phyloP scores from a whole-genome alignment of 1,140 invertebrate species.

The Chrysopa pallens region DNA sequence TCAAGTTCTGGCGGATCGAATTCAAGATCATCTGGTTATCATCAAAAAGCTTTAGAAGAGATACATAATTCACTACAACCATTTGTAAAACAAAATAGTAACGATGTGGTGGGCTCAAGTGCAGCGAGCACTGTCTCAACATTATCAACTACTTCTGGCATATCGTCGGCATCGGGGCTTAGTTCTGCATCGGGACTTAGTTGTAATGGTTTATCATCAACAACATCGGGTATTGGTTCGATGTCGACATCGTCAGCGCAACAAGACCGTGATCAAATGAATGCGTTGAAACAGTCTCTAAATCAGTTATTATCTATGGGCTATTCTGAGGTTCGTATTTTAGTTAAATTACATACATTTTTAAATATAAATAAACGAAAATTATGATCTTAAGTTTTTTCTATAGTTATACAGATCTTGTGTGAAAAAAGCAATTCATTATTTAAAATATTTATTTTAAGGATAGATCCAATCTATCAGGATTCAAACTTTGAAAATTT shows the following conservation, averaged over 20 bases:
- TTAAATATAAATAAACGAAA: no score
- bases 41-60: slow-evolving; percentile 72
- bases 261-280: slow-evolving; percentile 15
- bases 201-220: slow-evolving; percentile 22
- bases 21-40: slow-evolving; percentile 63
- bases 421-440: no score
- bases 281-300: slow-evolving; percentile 32
- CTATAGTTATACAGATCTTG: no score
- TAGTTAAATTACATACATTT: no score
- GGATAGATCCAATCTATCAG: no score
- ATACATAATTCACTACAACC: slow-evolving; percentile 71
- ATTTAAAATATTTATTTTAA: no score
- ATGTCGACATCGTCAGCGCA: slow-evolving; percentile 24
- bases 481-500: no score
- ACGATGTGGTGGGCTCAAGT: slow-evolving; percentile 43
- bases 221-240: slow-evolving; percentile 22
- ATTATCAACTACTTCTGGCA: slow-evolving; percentile 43
- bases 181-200: slow-evolving; percentile 30
- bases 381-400: no score
- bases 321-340: slow-evolving; percentile 40
- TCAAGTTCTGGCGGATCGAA: slow-evolving; percentile 33
- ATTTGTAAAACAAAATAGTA: slow-evolving; percentile 54
- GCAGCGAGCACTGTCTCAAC: slow-evolving; percentile 57
- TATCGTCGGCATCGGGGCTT: slow-evolving; percentile 29
- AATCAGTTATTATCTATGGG: slow-evolving; percentile 41